phyloP scores from a whole-genome alignment of 2,888 invertebrate genomes.

The Selenia dentaria region DNA sequence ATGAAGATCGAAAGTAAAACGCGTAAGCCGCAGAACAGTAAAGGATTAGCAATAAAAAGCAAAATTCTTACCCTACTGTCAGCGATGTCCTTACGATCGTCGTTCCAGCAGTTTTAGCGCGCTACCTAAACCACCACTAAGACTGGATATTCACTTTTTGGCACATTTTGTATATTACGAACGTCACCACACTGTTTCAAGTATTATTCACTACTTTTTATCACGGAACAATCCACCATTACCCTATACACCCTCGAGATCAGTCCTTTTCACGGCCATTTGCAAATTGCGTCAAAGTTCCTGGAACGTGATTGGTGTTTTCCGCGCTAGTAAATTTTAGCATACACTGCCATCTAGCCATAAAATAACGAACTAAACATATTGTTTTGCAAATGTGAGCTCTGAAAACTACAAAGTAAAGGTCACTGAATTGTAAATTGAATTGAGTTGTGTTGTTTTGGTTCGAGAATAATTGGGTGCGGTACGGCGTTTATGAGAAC shows the following conservation, averaged over 20 bases:
- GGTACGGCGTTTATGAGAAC: conserved; percentile 75
- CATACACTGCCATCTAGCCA: conserved; percentile 57
- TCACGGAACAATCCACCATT: conserved; percentile 77
- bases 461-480: conserved; percentile 66
- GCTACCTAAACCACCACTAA: conserved; percentile 79
- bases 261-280: conserved; percentile 84
- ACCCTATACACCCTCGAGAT: conserved; percentile 78
- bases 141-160: conserved; percentile 82
- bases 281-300: conserved; percentile 85
- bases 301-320: conserved; percentile 74
- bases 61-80: conserved; percentile 81
- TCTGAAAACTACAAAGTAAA: conserved; percentile 15
- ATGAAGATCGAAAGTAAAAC: conserved; percentile 29
- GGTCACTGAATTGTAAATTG: conserved; percentile 23
- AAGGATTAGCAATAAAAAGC: conserved; percentile 50
- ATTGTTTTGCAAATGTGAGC: conserved; percentile 38
- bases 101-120: conserved; percentile 74
- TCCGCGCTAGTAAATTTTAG: conserved; percentile 67
- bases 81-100: conserved; percentile 75
- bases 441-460: conserved; percentile 49
- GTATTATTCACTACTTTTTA: conserved; percentile 69
- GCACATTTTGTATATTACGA: conserved; percentile 78
- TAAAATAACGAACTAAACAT: conserved; percentile 43
- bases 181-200: conserved; percentile 76
- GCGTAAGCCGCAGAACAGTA: conserved; percentile 39